Base-by-base conservation (phyloP, 2,113 vertebrate genomes). In the Protobothrops mucrosquamatus region DNA sequence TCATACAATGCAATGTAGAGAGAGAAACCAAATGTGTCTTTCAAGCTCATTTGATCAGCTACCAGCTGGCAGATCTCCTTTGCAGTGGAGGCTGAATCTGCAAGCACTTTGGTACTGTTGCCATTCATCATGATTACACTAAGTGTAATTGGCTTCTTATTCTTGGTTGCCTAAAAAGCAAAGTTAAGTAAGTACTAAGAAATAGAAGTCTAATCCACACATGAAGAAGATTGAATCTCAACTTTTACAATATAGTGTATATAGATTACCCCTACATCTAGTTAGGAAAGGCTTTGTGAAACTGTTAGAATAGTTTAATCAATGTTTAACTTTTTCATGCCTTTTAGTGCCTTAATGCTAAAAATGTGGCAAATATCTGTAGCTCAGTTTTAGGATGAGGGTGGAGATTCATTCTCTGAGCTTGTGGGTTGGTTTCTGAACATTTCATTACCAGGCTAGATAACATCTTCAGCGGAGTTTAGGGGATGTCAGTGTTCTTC, bases 81-180 rank as follows among this genome's bases (percentile, higher is more conserved):
- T 29, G 99, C 98, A 0, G 97, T 99, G 9, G 99, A 98, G 22
- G 99, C 98, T 0, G 99, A 99, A 93, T 99, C 99, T 4, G 98
- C 97, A 4, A 96, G 96, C 91, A 99, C 51, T 9, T 98, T 98
- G 90, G 99, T 95, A 92, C 96, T 98, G 93, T 96, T 97, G 14
- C 99, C 98, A 0, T 98, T 98, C 97, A 98, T 98, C 96, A 99
- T 92, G 9, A 95, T 97, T 95, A 99, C 97, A 3, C 98, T 97
- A 91, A 99, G 97, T 0, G 97, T 95, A 87, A 99, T 98, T 46
- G 97, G 98, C 95, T 98, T 99, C 96, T 99, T 99, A 29, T 98
- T 98, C 95, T 99, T 99, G 93, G 99, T 99, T 20, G 99, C 99
- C 99, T 99, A 93, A 85, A 87, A 94, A 18, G 91, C 51, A 95